Base-by-base conservation (phyloP, 2,113 vertebrate species). In the Ursus arctos region DNA sequence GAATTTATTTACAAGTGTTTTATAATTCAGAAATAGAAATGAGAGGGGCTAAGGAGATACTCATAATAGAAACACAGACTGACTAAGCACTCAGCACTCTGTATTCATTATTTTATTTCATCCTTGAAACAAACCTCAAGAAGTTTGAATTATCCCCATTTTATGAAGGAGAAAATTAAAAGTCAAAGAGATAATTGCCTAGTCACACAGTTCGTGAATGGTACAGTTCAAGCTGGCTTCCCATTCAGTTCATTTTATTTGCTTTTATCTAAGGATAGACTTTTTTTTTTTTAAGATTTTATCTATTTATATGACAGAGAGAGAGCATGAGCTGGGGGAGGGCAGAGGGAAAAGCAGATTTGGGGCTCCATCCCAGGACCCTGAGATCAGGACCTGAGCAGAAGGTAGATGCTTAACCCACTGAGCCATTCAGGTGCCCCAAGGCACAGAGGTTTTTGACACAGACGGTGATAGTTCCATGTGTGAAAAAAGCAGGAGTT, bases 161-260 rank as follows among this genome's bases (percentile, higher is more conserved):
- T 94, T 47, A 88, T 16, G 63, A 93, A 95, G 69, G 28, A 93
- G 24, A 79, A 85, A 84, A 88, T 43, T 36, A 85, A 91, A 88
- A 28, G 40, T 84, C 71, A 96, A 53, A 79, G 24, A 51, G 83
- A 22, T 36, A 71, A 93, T 19, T 53, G 26, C 19, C 61, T n/a
- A 47, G 55, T 91, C 77, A 53, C 19, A 59, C 13, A 72, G 57
- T 36, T 28, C 18, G 9, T 51, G 18, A 72, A 61, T 14, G 59
- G 6, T 61, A 16, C 22, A 40, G 69, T 49, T 40, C 40, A 59
- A 22, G 28, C 51, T 72, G 28, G 24, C 22, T 53, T 87, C 31
- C 67, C 5, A 55, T 84, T 55, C 8, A 36, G 67, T 84, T 91
- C 49, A 53, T 76, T 57, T 47, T 51, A 31, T 7, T n/a, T 5